Evolutionary conservation across 92 coral and sea anemone species (phyloP).

Genomic region (Bergia puertoricense): DNA sequence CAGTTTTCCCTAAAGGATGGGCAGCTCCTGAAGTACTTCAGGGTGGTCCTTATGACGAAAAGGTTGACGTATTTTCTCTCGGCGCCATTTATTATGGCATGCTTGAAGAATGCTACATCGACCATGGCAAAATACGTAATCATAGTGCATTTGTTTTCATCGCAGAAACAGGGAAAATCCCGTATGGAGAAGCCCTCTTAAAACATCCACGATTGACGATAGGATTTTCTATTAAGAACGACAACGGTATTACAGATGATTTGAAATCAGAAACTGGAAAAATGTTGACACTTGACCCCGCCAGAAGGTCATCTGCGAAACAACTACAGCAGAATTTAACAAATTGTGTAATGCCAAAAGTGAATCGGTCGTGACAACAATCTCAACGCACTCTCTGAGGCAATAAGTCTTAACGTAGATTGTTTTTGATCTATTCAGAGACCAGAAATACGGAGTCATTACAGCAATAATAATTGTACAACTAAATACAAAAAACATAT

Average conservation of each 20-base stretch:
- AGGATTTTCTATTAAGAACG: neutral
- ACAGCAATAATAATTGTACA: no score
- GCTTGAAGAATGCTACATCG: neutral
- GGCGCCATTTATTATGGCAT: neutral
- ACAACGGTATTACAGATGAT: neutral
- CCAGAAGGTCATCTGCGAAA: neutral
- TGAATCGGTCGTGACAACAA: no score
- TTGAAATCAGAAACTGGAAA: neutral
- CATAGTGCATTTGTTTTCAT: neutral
- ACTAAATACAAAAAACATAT: no score
- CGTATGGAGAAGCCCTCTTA: neutral
- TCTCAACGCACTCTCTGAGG: no score
- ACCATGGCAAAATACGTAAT: neutral
- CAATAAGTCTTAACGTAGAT: no score
- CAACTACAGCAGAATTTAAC: neutral
- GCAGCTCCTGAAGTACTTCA: neutral
- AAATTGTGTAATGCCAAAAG: no score
- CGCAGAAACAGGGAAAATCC: neutral
- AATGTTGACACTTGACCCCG: neutral
- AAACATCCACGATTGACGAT: neutral
- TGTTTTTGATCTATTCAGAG: no score
- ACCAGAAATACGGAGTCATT: no score
- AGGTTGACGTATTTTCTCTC: neutral
- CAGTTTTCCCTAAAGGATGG: neutral
- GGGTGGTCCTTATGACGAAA: neutral